Evolutionary conservation across 2,888 invertebrate species (phyloP), one percentile per base, ranked within the genome.

Genomic region (Crocallis elinguaria): DNA sequence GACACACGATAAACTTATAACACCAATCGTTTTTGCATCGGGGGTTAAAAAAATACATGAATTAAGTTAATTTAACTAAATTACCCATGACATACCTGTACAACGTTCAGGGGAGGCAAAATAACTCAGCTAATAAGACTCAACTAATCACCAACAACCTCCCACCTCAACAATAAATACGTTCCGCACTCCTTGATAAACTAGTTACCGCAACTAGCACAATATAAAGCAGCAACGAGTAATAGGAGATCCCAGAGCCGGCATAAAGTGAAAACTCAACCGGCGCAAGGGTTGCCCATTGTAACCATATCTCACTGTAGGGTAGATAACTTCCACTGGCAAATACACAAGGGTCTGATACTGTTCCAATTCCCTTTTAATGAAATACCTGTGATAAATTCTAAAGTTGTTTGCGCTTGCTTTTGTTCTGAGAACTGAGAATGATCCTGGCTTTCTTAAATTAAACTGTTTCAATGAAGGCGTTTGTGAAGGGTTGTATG

Each of bases 281-380:
- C 66, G 36, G 57, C 67, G 59, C 66, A 65, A 61, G 67, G 71
- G 69, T 71, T 68, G 65, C 68, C 70, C 66, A 73, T 74, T 75
- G 73, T 77, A 65, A 69, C 73, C 67, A 75, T 79, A 79, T 77
- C 73, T 79, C 76, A 71, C 68, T 63, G 62, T 62, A 71, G 74
- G 70, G 73, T 68, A 75, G 74, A 76, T 77, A 76, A 73, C 68
- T 72, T 69, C 64, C 64, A 65, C 57, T 60, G 58, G 69, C 69
- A 75, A 74, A 74, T 71, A 71, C 71, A 71, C 70, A 60, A 69
- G 72, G 75, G 73, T 60, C 64, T 67, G 71, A 64, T 66, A 67
- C 64, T 59, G 65, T 52, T 64, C 46, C 60, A 59, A 60, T 67
- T 58, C 57, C 44, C 57, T 60, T 67, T 63, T 65, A 65, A 67